Percentiles rank a stretch among this genome's conserved stretches.
Conservation (phyloP, 2,888 invertebrate species). For the Euproctis similis region DNA sequence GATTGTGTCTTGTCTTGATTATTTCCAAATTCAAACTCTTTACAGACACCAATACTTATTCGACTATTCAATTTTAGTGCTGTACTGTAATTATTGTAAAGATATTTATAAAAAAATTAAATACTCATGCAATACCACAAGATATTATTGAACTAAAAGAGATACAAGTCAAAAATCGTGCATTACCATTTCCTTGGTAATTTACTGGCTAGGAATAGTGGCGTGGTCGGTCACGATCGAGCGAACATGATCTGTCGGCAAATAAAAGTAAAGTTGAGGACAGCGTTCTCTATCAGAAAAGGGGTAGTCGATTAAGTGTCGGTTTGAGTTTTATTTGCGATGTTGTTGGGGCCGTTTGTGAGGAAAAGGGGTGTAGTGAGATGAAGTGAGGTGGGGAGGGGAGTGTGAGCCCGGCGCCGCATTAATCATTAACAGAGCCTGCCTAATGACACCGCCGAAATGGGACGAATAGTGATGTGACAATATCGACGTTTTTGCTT, state of each 20-base stretch:
- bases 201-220: conserved; percentile 38
- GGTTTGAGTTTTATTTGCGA: conserved; percentile 68
- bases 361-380: conserved; percentile 18
- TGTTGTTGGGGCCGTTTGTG: conserved; percentile 17
- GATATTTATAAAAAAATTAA: no score
- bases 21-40: no score
- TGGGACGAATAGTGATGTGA: conserved; percentile 49
- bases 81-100: no score
- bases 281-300: conserved; percentile 64
- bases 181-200: conserved; percentile 41
- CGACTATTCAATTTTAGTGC: no score
- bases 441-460: conserved; percentile 74
- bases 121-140: no score
- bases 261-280: conserved; percentile 50
- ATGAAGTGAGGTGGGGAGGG: conserved; percentile 28
- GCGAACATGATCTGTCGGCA: conserved; percentile 31
- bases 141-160: no score
- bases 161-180: conserved; percentile 50
- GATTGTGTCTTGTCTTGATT: no score
- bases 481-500: conserved; percentile 25
- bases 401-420: conserved; percentile 63
- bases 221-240: conserved; percentile 40
- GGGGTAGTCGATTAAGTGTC: conserved; percentile 72
- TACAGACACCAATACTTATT: no score
- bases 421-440: conserved; percentile 75